phyloP scores from a whole-genome alignment of 2,113 vertebrate species.

The Ochotona curzoniae region DNA sequence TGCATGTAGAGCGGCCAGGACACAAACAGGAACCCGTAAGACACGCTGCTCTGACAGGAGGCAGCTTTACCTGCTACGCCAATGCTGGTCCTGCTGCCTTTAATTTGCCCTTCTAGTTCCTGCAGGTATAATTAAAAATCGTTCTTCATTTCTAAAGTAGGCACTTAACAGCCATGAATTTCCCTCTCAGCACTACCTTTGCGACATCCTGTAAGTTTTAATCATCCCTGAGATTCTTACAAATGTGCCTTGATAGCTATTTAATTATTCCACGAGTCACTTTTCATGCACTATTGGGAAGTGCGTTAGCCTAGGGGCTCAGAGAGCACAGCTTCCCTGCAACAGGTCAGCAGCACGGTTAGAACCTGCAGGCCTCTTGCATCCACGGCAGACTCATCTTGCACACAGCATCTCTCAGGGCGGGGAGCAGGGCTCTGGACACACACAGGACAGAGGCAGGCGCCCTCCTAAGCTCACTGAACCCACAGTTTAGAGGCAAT shows the following conservation, averaged over 20 bases:
- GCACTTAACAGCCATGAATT: not conserved
- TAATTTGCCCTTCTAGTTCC: no score
- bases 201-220: not conserved
- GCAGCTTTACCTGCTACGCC: no score
- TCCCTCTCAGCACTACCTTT: conserved; percentile 5
- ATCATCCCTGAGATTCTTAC: not conserved
- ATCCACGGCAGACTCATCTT: no score
- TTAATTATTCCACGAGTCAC: not conserved
- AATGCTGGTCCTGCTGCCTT: no score
- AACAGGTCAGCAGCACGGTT: not conserved
- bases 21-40: no score
- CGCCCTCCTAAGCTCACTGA: no score
- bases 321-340: not conserved
- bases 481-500: not conserved
- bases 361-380: not conserved
- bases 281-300: not conserved
- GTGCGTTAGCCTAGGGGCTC: not conserved
- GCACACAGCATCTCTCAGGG: no score
- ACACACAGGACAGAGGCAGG: no score
- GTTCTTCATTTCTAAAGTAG: not conserved
- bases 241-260: not conserved
- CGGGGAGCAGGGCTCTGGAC: no score
- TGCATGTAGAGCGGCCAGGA: no score
- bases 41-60: no score
- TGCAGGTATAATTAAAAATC: no score